phyloP scores from a whole-genome alignment of 2,113 vertebrate species.

The Elanus axillaris region DNA sequence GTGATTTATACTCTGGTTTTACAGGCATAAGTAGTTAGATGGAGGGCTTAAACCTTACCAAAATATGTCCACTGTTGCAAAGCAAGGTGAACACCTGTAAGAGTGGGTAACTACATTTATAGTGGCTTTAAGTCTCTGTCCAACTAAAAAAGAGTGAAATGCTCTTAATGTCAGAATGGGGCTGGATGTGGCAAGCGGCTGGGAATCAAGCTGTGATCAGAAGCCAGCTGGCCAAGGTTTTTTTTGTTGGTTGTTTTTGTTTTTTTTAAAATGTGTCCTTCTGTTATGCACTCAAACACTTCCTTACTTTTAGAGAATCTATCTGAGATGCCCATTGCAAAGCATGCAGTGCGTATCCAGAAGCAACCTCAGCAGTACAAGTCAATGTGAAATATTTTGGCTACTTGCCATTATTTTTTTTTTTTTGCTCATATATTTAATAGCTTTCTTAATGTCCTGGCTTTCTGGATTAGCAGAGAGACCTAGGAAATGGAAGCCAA shows the following conservation, averaged over 20 bases:
- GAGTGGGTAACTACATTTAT: background rate
- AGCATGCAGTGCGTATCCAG: background rate
- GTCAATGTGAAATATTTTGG: background rate
- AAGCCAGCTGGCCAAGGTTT: background rate
- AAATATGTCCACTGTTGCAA: background rate
- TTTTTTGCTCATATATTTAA: background rate
- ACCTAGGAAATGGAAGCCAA: background rate
- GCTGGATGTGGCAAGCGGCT: background rate
- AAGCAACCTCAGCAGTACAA: background rate
- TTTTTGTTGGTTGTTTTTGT: fast-evolving
- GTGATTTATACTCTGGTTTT: background rate
- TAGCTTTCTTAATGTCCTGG: background rate
- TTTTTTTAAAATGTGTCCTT: background rate
- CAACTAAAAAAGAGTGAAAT: background rate
- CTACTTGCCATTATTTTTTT: background rate
- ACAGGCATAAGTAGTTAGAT: background rate
- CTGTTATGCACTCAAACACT: background rate
- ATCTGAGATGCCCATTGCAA: background rate
- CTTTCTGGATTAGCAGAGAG: background rate
- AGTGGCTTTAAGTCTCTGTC: background rate
- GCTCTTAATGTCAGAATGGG: background rate
- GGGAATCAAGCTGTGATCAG: background rate
- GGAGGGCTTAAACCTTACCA: background rate
- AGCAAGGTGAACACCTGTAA: background rate
- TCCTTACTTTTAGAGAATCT: background rate